phyloP scores from a whole-genome alignment of 2,888 invertebrate species.

The Hanleya hanleyi region DNA sequence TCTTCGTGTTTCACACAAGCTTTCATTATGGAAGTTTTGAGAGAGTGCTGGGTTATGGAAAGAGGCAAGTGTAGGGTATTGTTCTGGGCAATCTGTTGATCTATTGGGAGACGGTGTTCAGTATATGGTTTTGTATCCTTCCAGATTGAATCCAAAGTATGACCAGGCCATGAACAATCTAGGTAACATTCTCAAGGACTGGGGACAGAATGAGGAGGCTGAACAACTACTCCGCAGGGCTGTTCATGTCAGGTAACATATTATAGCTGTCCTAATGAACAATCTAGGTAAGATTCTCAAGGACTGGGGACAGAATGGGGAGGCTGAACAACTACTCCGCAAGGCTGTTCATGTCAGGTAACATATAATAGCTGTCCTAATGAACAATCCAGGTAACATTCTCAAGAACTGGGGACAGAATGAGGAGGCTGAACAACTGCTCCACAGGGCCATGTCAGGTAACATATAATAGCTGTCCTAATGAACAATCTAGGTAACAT shows the following conservation, averaged over 20 bases:
- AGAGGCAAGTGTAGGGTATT: too few relatives aligned
- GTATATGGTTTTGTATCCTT: constrained; percentile 12
- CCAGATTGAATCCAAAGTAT: constrained; percentile 59
- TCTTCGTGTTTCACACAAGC: too few relatives aligned
- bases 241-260: constrained; percentile 83
- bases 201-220: constrained; percentile 81
- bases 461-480: too few relatives aligned
- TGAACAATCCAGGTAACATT: constrained; percentile 94
- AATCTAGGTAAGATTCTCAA: constrained; percentile 91
- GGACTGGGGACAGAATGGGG: constrained; percentile 80
- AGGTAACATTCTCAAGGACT: constrained; percentile 87
- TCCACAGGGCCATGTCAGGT: constrained; percentile 85
- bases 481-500: constrained; percentile 95
- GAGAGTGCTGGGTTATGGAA: too few relatives aligned
- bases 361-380: too few relatives aligned
- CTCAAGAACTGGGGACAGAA: constrained; percentile 82
- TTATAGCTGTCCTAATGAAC: too few relatives aligned
- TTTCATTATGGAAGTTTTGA: too few relatives aligned
- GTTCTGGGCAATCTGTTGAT: too few relatives aligned
- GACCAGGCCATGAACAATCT: constrained; percentile 96
- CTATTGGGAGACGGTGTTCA: background rate
- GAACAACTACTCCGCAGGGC: constrained; percentile 83
- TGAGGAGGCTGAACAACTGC: constrained; percentile 82
- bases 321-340: constrained; percentile 83
- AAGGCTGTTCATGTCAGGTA: constrained; percentile 85